Percentiles rank a stretch among this genome's conserved stretches.
Evolutionary conservation across 2,797 vertebrate species (phyloP).

Genomic region (Microhierax caerulescens): DNA sequence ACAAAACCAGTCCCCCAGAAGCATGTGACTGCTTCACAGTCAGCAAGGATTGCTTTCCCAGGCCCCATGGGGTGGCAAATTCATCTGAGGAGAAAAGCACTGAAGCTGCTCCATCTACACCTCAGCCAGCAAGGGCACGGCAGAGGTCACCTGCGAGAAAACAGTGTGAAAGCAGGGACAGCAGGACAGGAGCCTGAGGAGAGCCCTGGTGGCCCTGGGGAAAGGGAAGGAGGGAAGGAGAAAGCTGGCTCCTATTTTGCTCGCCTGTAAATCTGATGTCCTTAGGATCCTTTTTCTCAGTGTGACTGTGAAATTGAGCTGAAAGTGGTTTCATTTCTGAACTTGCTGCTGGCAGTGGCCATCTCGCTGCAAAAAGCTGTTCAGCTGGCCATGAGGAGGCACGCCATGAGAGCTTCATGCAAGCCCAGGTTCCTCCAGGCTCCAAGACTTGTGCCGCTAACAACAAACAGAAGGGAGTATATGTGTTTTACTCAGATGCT

Average conservation of each 20-base stretch:
- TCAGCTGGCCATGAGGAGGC: not conserved
- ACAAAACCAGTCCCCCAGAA: not conserved
- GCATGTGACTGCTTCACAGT: fast-evolving
- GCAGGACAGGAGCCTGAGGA: not conserved
- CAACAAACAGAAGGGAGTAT: not conserved
- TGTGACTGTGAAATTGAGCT: not conserved
- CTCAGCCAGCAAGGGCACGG: not conserved
- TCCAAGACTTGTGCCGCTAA: fast-evolving
- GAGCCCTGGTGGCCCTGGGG: not conserved
- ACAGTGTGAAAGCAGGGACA: not conserved
- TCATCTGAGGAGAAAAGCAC: not conserved
- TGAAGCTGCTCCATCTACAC: not conserved
- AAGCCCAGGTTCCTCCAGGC: not conserved
- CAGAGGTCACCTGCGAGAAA: not conserved
- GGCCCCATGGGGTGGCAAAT: not conserved
- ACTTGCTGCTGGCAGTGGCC: not conserved
- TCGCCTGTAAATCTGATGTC: not conserved
- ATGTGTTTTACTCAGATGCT: not conserved
- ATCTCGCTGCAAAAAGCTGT: not conserved
- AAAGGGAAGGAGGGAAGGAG: not conserved
- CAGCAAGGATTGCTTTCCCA: not conserved
- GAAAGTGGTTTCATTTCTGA: not conserved
- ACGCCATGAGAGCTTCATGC: not conserved
- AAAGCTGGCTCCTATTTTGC: not conserved
- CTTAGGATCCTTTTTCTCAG: not conserved